Evolutionary conservation across 1,140 invertebrate species (phyloP).

Genomic region (Lasioglossum baleicum): DNA sequence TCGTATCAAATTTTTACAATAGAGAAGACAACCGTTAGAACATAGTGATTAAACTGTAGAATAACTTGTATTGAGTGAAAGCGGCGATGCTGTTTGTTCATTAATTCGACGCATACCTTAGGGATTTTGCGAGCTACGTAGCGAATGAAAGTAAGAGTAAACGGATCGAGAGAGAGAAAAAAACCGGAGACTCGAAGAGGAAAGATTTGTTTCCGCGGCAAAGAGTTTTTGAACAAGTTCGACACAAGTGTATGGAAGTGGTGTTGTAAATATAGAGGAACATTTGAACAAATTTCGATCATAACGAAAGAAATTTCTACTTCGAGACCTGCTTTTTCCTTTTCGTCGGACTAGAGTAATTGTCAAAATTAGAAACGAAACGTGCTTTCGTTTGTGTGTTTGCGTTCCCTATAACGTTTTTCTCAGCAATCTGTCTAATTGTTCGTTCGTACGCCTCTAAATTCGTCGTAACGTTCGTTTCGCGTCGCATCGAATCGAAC

Average conservation of each 20-base stretch:
- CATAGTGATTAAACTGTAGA: background rate
- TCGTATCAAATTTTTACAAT: slow-evolving; percentile 48
- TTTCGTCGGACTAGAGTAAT: slow-evolving; percentile 35
- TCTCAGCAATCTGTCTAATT: too few species aligned
- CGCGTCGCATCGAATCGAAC: too few species aligned
- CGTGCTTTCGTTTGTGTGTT: background rate
- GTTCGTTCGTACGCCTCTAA: too few species aligned
- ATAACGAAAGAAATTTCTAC: slow-evolving; percentile 17
- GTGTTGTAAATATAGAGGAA: slow-evolving; percentile 39
- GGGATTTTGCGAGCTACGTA: background rate
- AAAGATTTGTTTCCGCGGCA: slow-evolving; percentile 1
- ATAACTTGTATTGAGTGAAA: slow-evolving; percentile 1
- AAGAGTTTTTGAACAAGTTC: slow-evolving; percentile 12
- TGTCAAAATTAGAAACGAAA: slow-evolving; percentile 38
- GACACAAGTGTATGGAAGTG: background rate
- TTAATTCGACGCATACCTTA: slow-evolving; percentile 30
- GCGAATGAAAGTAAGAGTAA: slow-evolving; percentile 13
- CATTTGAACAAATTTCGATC: background rate
- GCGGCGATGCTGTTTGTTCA: slow-evolving; percentile 26
- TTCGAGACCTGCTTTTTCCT: slow-evolving; percentile 4
- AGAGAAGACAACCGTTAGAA: background rate
- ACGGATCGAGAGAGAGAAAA: background rate
- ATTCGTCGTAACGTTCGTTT: too few species aligned
- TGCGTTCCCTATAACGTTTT: too few species aligned
- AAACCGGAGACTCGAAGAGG: background rate